These are phyloP conservation scores for Heliconius erato DNA, from an alignment of 2,888 invertebrate genomes.

Conservation along the genomic window DNA sequence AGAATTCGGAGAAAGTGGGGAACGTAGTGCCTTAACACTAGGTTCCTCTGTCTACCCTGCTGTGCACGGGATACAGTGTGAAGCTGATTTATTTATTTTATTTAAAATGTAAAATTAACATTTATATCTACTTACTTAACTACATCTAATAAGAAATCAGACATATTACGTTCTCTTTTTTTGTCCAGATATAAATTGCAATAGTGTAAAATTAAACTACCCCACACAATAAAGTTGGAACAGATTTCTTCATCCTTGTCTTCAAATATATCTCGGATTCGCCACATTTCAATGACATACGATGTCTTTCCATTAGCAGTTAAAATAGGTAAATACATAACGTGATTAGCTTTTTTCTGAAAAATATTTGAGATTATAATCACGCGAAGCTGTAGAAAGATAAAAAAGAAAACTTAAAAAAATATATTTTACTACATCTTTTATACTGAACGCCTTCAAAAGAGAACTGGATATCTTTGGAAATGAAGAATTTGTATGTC, in stretches of 20 bases:
- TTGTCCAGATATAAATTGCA: slow-evolving; percentile 89
- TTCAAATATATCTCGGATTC: slow-evolving; percentile 84
- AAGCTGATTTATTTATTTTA: too few species aligned
- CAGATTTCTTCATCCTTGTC: slow-evolving; percentile 90
- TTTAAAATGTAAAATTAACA: neutral
- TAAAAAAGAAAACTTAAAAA: neutral
- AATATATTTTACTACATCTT: slow-evolving; percentile 53
- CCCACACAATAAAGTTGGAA: slow-evolving; percentile 88
- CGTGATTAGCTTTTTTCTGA: slow-evolving; percentile 74
- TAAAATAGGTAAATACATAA: slow-evolving; percentile 87
- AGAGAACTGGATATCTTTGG: slow-evolving; percentile 58
- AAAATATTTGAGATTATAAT: slow-evolving; percentile 34
- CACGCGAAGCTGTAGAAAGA: neutral
- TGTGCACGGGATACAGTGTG: too few species aligned
- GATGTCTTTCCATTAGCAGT: slow-evolving; percentile 87
- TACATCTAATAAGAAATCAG: slow-evolving; percentile 91
- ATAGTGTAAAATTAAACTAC: slow-evolving; percentile 89
- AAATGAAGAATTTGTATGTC: slow-evolving; percentile 55
- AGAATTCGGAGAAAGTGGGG: too few species aligned
- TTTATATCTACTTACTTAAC: slow-evolving; percentile 88
- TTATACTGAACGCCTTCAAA: slow-evolving; percentile 53
- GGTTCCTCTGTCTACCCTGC: too few species aligned
- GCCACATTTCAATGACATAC: slow-evolving; percentile 89
- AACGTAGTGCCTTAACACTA: too few species aligned
- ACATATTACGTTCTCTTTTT: slow-evolving; percentile 89